These are phyloP conservation scores for Aphaenogaster floridana DNA, from an alignment of 1,140 invertebrate genomes.

Conservation along the genomic window DNA sequence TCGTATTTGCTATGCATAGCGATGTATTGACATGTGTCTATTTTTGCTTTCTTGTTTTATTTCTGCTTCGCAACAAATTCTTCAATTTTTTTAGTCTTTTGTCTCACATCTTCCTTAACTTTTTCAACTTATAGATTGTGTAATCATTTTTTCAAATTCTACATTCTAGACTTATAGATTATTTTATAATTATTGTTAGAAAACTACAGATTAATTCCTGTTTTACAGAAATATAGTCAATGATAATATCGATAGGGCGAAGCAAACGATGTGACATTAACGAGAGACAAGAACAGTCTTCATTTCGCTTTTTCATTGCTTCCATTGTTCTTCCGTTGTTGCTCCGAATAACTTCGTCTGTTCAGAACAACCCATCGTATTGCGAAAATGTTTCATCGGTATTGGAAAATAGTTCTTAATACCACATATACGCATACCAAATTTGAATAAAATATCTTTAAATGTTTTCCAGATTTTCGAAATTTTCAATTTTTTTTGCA, in stretches of 20 bases:
- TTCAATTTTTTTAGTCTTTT: not conserved
- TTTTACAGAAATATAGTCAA: not conserved
- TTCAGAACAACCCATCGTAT: not conserved
- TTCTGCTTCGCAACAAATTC: not conserved
- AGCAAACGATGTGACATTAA: not conserved
- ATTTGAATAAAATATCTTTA: too few relatives aligned
- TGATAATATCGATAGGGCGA: not conserved
- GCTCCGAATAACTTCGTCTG: constrained; percentile 1
- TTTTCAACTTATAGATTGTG: not conserved
- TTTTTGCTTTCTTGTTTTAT: not conserved
- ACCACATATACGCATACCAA: too few relatives aligned
- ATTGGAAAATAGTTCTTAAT: too few relatives aligned
- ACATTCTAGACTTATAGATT: not conserved
- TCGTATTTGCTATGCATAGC: not conserved
- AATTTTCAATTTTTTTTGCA: too few relatives aligned
- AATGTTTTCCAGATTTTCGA: too few relatives aligned
- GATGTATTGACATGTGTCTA: not conserved
- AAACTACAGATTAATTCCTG: not conserved
- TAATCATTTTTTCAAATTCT: not conserved
- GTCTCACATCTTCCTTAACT: not conserved
- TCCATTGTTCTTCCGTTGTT: constrained; percentile 10
- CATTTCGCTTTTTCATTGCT: not conserved
- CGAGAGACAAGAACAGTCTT: not conserved
- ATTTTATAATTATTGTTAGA: not conserved
- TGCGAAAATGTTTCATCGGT: not conserved